Base-by-base conservation (phyloP, 2,888 invertebrate genomes). In the Terebella lapidaria region DNA sequence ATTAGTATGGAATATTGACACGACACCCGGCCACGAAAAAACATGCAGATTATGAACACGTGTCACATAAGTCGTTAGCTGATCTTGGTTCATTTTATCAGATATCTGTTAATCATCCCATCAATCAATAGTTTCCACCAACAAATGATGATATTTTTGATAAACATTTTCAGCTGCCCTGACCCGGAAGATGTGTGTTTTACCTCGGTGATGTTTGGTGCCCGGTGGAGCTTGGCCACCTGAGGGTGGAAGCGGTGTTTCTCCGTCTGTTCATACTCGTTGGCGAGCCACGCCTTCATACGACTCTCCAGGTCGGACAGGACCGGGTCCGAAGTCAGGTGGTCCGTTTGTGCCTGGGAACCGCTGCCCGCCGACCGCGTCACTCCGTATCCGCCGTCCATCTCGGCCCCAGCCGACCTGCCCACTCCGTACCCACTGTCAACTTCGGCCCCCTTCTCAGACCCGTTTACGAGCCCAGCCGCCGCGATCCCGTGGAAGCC, bases 271-370 rank as follows among this genome's bases (percentile, higher is more conserved):
- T 22, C 24, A 5, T 49, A 5, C 18, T 53, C 53, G 5, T 28
- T 25, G 27, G 26, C 26, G 51, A 77, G 60, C 76, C 76, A 77
- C 4, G 68, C 67, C 46, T 69, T 60, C 24, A 76, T 71, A 47
- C 73, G 65, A 5, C 66, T 63, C 64, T 78, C 76, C 28, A 78
- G 60, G 47, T 66, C 66, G 27, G 65, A 65, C 22, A 77, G 66
- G 1, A 63, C 68, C 3, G 67, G 69, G 46, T 76, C 74, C 2
- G 69, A 69, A n/a, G 70, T 70, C 3, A 55, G 58, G 22, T 67
- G 61, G 35, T 63, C 64, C 30, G 2, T 3, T n/a, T n/a, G n/a
- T n/a, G 20, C n/a, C 25, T 3, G 18, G 27, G 3, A 2, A 22
- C 4, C 54, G 10, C 22, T 4, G 45, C 3, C 20, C 25, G 29